Percentiles rank a stretch among this genome's conserved stretches.
phyloP scores from a whole-genome alignment of 2,797 vertebrate genomes.

The Danio jaintianensis region DNA sequence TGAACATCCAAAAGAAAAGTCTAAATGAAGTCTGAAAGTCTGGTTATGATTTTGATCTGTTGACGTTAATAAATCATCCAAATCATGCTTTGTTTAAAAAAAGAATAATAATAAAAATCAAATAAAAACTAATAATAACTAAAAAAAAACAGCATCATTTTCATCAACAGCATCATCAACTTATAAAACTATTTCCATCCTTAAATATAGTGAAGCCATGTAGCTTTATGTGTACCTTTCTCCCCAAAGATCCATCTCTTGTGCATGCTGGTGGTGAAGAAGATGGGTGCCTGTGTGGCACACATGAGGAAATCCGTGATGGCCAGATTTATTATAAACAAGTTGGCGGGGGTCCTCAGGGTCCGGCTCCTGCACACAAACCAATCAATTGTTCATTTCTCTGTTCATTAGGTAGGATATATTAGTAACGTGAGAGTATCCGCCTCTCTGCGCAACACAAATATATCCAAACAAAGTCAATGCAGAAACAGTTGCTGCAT shows the following conservation, averaged over 20 bases:
- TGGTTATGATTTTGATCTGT: no score
- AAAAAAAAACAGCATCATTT: no score
- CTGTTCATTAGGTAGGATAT: neutral
- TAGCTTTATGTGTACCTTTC: constrained; percentile 78
- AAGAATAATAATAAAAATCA: no score
- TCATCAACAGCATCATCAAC: neutral
- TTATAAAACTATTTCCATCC: neutral
- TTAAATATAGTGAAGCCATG: neutral
- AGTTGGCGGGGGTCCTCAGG: constrained; percentile 88
- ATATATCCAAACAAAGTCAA: neutral
- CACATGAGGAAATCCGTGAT: constrained; percentile 94
- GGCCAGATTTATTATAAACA: constrained; percentile 92
- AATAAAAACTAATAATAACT: no score
- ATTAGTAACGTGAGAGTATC: neutral
- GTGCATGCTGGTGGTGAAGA: constrained; percentile 91
- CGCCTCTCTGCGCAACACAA: neutral
- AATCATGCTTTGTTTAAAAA: neutral
- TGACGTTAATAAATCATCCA: neutral
- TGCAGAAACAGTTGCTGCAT: neutral
- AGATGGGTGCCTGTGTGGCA: constrained; percentile 88
- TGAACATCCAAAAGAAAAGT: no score
- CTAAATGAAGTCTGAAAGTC: no score
- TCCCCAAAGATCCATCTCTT: constrained; percentile 95
- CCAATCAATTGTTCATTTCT: neutral
- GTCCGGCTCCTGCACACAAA: constrained; percentile 82